A percentile compares a stretch with the other conserved stretches of the same genome.
These are phyloP conservation scores for Petrocephalus sullivani DNA, from an alignment of 2,797 vertebrate genomes.

Conservation along the genomic window DNA sequence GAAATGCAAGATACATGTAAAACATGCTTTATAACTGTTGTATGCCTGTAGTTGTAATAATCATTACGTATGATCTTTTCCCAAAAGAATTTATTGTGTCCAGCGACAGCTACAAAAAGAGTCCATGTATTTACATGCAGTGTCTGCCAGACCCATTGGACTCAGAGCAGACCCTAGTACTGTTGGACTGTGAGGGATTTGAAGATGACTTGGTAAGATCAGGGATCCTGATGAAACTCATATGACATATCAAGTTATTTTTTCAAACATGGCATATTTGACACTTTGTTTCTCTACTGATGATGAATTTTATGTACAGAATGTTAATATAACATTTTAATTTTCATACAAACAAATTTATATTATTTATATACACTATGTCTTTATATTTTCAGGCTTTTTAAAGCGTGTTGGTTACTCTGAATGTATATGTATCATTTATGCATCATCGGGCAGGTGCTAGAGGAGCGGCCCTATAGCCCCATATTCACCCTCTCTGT, in stretches of 20 bases:
- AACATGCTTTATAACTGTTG: neutral
- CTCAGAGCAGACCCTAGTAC: neutral
- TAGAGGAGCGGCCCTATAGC: neutral
- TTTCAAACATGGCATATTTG: neutral
- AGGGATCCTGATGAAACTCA: neutral
- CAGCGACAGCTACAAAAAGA: neutral
- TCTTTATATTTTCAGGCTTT: neutral
- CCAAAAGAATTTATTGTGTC: constrained; percentile 11
- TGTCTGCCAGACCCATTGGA: neutral
- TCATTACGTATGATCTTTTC: neutral
- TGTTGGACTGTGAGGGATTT: constrained; percentile 20
- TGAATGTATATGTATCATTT: neutral
- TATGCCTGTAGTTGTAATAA: neutral
- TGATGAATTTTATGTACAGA: neutral
- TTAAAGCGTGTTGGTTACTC: neutral
- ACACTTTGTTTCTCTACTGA: neutral
- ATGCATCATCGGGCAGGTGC: neutral
- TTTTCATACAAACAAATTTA: neutral
- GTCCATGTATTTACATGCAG: constrained; percentile 14
- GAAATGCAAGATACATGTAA: neutral
- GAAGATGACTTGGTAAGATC: constrained; percentile 21
- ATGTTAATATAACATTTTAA: neutral
- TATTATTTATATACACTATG: neutral
- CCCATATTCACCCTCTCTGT: constrained; percentile 28
- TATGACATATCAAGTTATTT: neutral